Percentiles rank a stretch among this genome's conserved stretches.
Conservation (phyloP, 1,140 invertebrate species). For the Harpegnathos saltator region DNA sequence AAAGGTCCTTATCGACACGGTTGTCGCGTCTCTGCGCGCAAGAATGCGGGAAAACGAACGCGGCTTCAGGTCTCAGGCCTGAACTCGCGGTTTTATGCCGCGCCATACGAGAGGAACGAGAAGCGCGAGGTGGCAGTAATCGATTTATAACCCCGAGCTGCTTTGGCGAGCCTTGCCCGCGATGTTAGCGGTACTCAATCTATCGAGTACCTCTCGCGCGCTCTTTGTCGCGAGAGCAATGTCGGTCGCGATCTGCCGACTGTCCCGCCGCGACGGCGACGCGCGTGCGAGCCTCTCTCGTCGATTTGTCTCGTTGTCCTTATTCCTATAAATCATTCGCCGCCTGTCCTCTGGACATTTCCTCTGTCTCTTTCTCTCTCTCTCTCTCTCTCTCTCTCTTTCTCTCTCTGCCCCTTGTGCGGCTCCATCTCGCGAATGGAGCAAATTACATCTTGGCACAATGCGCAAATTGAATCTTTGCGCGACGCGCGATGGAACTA, state of each 20-base stretch:
- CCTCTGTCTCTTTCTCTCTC: no score
- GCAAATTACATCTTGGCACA: constrained; percentile 21
- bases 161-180: neutral
- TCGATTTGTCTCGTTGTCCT: constrained; percentile 37
- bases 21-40: neutral
- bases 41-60: no score
- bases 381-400: no score
- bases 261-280: no score
- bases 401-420: no score
- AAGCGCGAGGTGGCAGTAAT: constrained; percentile 31
- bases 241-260: neutral
- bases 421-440: constrained; percentile 19
- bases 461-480: constrained; percentile 37
- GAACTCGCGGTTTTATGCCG: neutral
- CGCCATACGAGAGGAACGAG: neutral
- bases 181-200: no score
- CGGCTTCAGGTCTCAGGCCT: neutral
- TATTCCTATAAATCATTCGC: constrained; percentile 42
- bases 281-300: constrained; percentile 10
- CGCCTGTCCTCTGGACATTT: neutral
- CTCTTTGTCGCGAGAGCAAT: constrained; percentile 6
- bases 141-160: constrained; percentile 44
- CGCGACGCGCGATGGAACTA: constrained; percentile 1
- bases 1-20: constrained; percentile 37
- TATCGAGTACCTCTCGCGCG: neutral